Base-by-base conservation (phyloP, 2,888 invertebrate species). In the Drosophila hamatofila region DNA sequence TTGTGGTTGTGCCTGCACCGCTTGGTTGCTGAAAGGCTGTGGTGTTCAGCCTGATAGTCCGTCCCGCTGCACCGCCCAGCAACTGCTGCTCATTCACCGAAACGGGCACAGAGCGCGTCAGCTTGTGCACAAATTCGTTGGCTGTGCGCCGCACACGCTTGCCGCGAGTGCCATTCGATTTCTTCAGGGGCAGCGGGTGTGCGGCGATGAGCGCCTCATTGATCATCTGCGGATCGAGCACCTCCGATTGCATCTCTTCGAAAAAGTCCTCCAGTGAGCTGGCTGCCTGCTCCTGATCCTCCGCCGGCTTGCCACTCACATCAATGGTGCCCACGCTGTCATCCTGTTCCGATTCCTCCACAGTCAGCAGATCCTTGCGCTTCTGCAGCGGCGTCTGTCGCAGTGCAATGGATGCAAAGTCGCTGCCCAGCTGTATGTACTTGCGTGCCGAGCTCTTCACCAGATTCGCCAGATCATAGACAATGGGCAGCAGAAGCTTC, bases 381-480 rank as follows among this genome's bases (percentile, higher is more conserved):
- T 83, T 75, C n/a, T 75, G 63, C 23, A 77, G 51, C 2, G 77
- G 72, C 0, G 72, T 58, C 8, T 75, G 69, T 0, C 67, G 51
- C 33, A 87, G 63, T 0, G 86, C 69, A 7, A 80, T 66, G 0
- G 71, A 72, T 0, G 75, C 64, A 35, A 85, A 16, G 23, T 90
- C 86, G 1, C 57, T 75, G 16, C 80, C 80, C 4, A 91, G 48
- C 39, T 85, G 65, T 1, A 91, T 83, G 33, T 89, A 89, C 9
- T 88, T 91, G 21, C 86, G 92, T 37, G 94, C 93, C 0, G 94
- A 94, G 52, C 92, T 94, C 63, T 94, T 93, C 57, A 95, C 94
- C 66, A 95, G 93, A 89, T 95, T 95, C 0, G 95, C 95, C 90
- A 95, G 94, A 90, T 96, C 95, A 79, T 94, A 93, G 67, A 95